These are phyloP conservation scores for Elachura formosa DNA, from an alignment of 2,113 vertebrate species.

Conservation along the genomic window DNA sequence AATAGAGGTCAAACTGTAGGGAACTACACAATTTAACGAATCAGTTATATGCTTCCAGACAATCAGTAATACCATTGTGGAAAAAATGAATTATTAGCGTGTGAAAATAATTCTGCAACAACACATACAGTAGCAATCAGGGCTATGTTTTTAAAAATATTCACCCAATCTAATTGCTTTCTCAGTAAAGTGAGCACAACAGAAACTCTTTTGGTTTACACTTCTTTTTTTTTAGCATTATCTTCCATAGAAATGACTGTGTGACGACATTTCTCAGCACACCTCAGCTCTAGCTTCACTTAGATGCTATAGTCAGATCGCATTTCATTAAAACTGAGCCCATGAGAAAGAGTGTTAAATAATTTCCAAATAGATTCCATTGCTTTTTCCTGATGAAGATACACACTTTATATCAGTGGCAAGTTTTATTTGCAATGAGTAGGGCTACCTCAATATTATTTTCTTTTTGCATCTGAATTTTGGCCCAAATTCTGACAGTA, in stretches of 20 bases:
- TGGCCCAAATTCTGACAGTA: neutral
- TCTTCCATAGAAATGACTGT: neutral
- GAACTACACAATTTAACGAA: slow-evolving; percentile 40
- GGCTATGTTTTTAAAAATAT: neutral
- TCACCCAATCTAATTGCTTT: neutral
- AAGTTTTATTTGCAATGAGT: neutral
- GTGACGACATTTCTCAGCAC: neutral
- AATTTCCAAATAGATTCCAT: neutral
- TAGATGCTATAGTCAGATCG: neutral
- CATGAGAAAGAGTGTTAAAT: neutral
- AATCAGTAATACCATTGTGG: neutral
- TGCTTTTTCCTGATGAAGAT: neutral
- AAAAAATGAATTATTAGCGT: slow-evolving; percentile 40
- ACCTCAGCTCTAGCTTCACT: neutral
- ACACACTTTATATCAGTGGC: neutral
- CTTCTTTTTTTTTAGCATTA: neutral
- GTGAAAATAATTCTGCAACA: slow-evolving; percentile 27
- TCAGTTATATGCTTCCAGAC: neutral
- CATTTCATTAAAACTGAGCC: neutral
- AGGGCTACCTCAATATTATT: neutral
- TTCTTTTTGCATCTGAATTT: neutral
- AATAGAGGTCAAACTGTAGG: slow-evolving; percentile 30
- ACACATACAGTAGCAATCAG: neutral
- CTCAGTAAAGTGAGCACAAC: neutral
- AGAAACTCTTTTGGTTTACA: neutral